A percentile compares a stretch with the other conserved stretches of the same genome.
phyloP scores from a whole-genome alignment of 2,797 vertebrate genomes.

The Anas georgica region DNA sequence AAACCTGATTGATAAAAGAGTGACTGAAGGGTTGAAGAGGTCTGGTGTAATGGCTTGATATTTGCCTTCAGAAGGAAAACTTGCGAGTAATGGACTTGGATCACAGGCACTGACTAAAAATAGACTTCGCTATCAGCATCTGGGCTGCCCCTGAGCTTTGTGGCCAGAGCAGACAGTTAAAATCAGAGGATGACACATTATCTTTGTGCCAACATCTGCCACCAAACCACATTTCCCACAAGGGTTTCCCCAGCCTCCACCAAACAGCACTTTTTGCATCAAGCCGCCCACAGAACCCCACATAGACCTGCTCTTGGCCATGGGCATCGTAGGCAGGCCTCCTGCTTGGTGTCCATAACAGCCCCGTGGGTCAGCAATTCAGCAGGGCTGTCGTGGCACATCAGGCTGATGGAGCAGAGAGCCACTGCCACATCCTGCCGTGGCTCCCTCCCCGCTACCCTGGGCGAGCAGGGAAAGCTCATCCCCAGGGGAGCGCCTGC shows the following conservation, averaged over 20 bases:
- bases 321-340: background rate
- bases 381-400: conserved; percentile 5
- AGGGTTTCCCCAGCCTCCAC: background rate
- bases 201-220: background rate
- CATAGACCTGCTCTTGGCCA: background rate
- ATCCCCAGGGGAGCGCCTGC: background rate
- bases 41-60: background rate
- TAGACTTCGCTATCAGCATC: background rate
- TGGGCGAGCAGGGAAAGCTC: background rate
- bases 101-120: background rate
- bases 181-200: background rate
- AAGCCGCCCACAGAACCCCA: background rate
- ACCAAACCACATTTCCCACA: fast-evolving
- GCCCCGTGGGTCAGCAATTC: conserved; percentile 9
- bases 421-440: background rate
- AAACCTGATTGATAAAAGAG: background rate
- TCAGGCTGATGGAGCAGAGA: background rate
- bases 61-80: background rate
- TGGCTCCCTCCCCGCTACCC: background rate
- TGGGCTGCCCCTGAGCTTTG: background rate
- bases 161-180: background rate
- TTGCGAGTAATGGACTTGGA: background rate
- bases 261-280: fast-evolving
- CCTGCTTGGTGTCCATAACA: background rate
- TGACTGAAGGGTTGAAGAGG: background rate